phyloP scores from a whole-genome alignment of 2,888 invertebrate species.

The Blera fallax region DNA sequence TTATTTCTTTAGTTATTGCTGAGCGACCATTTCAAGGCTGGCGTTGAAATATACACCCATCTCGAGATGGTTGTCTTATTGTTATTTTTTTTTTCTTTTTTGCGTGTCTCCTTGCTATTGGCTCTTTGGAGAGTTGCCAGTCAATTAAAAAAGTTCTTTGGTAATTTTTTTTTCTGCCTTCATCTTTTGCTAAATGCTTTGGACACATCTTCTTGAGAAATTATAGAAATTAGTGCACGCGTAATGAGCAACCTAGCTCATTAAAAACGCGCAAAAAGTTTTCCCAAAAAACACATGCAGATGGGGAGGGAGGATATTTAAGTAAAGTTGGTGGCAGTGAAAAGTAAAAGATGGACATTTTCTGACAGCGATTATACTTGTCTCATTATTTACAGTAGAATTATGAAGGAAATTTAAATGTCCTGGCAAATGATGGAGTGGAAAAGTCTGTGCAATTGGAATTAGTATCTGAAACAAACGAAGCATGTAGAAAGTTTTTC shows the following conservation, averaged over 20 bases:
- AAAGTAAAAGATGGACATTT: not conserved
- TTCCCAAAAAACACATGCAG: not conserved
- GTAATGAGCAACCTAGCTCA: constrained; percentile 46
- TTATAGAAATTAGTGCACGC: constrained; percentile 61
- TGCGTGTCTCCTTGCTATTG: constrained; percentile 5
- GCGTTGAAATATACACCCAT: constrained; percentile 22
- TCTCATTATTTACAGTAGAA: not conserved
- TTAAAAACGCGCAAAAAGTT: constrained; percentile 14
- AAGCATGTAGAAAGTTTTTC: not conserved
- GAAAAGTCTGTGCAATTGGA: not conserved
- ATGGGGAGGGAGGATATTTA: not conserved
- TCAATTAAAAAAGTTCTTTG: constrained; percentile 62
- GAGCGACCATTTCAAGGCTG: constrained; percentile 58
- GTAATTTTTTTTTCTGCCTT: constrained; percentile 10
- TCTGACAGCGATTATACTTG: not conserved
- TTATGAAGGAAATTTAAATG: not conserved
- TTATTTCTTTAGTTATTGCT: constrained; percentile 45
- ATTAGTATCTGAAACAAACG: not conserved
- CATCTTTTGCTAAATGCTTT: constrained; percentile 15
- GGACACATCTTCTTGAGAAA: constrained; percentile 37
- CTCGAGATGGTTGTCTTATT: constrained; percentile 4
- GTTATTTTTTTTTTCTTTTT: not conserved
- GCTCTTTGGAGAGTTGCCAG: constrained; percentile 53
- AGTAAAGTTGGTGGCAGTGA: not conserved
- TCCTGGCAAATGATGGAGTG: not conserved